Evolutionary conservation across 2,888 invertebrate species (phyloP).

Genomic region (Cryptops parisi): DNA sequence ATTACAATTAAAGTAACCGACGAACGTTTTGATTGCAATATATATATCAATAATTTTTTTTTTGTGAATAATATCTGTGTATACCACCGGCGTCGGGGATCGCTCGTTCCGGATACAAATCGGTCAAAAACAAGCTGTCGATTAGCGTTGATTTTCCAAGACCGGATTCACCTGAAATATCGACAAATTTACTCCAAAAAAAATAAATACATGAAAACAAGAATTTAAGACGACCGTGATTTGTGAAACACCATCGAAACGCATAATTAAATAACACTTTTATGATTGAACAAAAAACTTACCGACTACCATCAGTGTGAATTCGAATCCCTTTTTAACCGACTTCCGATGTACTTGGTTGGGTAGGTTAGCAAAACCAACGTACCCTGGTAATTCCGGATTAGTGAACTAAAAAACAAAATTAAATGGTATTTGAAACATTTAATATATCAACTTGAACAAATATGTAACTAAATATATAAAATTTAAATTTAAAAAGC

Average conservation of each 20-base stretch:
- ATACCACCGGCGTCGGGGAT: conserved; percentile 75
- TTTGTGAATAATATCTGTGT: conserved; percentile 21
- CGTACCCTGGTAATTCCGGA: conserved; percentile 43
- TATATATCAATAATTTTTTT: not conserved
- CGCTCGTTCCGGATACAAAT: conserved; percentile 83
- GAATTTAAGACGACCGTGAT: not conserved
- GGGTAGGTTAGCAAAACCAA: conserved; percentile 87
- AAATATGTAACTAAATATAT: no score
- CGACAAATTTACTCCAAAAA: not conserved
- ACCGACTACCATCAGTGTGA: conserved; percentile 94
- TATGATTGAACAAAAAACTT: no score
- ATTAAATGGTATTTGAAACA: not conserved
- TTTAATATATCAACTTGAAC: no score
- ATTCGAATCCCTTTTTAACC: conserved; percentile 95
- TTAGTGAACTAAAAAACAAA: conserved; percentile 31
- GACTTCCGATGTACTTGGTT: conserved; percentile 95
- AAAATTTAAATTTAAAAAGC: no score
- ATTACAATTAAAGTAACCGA: no score
- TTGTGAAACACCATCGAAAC: conserved; percentile 23
- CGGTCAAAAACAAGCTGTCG: conserved; percentile 85
- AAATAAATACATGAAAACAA: not conserved
- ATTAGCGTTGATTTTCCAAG: conserved; percentile 91
- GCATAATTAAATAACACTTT: no score
- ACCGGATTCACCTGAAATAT: conserved; percentile 51
- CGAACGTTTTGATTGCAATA: not conserved